These are phyloP conservation scores for Ectropis crepuscularia DNA, from an alignment of 2,888 invertebrate species.

Conservation along the genomic window DNA sequence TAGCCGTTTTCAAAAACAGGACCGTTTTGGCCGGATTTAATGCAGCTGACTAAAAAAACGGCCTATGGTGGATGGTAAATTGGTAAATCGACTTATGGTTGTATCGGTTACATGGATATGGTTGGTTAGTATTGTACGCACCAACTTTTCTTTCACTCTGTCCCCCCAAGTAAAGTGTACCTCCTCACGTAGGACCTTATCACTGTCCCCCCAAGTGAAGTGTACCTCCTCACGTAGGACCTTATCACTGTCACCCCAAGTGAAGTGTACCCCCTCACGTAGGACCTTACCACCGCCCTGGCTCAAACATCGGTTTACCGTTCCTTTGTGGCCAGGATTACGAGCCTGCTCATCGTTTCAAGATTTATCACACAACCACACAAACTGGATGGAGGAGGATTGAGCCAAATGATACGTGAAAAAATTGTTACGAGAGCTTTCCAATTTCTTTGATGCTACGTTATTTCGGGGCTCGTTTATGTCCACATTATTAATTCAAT, in stretches of 20 bases:
- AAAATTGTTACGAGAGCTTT: slow-evolving; percentile 16
- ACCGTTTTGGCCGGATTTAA: too few species aligned
- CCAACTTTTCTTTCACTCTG: too few species aligned
- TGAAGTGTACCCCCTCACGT: neutral
- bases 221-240: neutral
- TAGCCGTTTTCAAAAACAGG: too few species aligned
- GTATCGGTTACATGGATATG: too few species aligned
- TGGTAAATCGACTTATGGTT: too few species aligned
- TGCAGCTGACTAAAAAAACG: too few species aligned
- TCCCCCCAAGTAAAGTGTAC: neutral
- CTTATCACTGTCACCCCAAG: too few species aligned
- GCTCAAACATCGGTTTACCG: slow-evolving; percentile 23
- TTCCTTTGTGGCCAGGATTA: slow-evolving; percentile 40
- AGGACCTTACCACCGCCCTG: slow-evolving; percentile 13
- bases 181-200: slow-evolving; percentile 1
- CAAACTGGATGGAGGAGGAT: slow-evolving; percentile 44
- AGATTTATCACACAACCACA: slow-evolving; percentile 60
- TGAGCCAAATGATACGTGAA: slow-evolving; percentile 21
- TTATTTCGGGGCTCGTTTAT: slow-evolving; percentile 2
- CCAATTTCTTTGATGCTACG: slow-evolving; percentile 12
- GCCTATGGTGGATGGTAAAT: too few species aligned
- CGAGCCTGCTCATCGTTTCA: slow-evolving; percentile 54
- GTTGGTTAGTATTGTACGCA: too few species aligned
- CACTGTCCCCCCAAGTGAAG: neutral
- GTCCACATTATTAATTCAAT: slow-evolving; percentile 5